phyloP scores from a whole-genome alignment of 2,888 invertebrate species.

The Acrobasis suavella region DNA sequence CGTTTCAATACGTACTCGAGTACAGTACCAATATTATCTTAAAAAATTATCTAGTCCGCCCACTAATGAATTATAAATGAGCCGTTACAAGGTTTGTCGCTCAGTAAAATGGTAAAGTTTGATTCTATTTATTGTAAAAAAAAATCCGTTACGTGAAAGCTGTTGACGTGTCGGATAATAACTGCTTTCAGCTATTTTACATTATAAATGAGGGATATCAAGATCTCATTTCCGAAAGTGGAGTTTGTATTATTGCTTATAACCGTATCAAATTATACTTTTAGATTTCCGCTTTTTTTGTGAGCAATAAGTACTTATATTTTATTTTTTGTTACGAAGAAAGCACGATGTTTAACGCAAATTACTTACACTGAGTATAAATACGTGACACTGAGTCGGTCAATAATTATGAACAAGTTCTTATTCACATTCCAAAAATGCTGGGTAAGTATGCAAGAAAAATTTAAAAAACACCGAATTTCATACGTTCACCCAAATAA shows the following conservation, averaged over 20 bases:
- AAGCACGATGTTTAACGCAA: too few relatives aligned
- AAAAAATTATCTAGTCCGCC: constrained; percentile 3
- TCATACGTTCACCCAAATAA: too few relatives aligned
- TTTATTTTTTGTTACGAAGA: not conserved
- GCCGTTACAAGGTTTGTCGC: constrained; percentile 3
- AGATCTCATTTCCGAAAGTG: constrained; percentile 3
- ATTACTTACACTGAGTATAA: too few relatives aligned
- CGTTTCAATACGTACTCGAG: not conserved
- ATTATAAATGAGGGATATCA: constrained; percentile 1
- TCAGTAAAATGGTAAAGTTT: constrained; percentile 1
- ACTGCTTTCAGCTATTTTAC: constrained; percentile 1
- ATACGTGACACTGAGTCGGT: too few relatives aligned
- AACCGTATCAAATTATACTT: not conserved
- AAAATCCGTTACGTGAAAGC: not conserved
- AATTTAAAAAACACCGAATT: too few relatives aligned
- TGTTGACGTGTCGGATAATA: constrained; percentile 2
- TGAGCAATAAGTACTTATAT: not conserved
- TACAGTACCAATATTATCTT: not conserved
- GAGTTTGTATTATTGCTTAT: constrained; percentile 1
- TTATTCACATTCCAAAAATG: too few relatives aligned
- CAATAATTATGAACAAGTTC: too few relatives aligned
- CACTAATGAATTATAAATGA: constrained; percentile 13
- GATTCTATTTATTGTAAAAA: not conserved
- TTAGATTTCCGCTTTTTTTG: not conserved
- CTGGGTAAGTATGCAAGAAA: too few relatives aligned